phyloP scores from a whole-genome alignment of 1,140 invertebrate genomes.

The Dinoponera quadriceps region DNA sequence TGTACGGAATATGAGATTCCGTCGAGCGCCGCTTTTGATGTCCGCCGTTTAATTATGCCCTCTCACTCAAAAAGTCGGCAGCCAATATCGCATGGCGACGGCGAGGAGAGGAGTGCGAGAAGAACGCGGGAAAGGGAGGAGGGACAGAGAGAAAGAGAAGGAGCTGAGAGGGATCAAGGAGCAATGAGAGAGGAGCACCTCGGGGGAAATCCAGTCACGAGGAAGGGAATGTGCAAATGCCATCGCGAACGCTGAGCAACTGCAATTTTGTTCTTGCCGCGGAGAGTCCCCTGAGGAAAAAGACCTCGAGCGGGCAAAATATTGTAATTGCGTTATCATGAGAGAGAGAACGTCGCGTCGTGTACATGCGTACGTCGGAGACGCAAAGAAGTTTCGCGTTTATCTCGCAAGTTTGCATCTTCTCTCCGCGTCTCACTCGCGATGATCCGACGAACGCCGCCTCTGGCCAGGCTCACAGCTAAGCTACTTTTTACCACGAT shows the following conservation, averaged over 20 bases:
- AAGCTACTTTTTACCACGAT: neutral
- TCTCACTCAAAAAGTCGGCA: conserved; percentile 50
- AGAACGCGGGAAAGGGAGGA: neutral
- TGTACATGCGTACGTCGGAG: neutral
- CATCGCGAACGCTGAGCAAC: conserved; percentile 43
- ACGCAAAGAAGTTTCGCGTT: neutral
- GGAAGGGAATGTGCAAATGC: conserved; percentile 59
- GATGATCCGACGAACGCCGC: no score
- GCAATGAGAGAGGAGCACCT: neutral
- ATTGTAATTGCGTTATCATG: conserved; percentile 56
- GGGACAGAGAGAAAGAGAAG: neutral
- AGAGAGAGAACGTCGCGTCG: conserved; percentile 24
- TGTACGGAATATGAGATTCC: conserved; percentile 57
- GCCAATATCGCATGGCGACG: conserved; percentile 51
- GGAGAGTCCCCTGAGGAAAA: conserved; percentile 35
- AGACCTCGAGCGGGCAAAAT: conserved; percentile 34
- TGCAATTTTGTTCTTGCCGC: conserved; percentile 58
- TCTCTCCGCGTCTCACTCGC: neutral
- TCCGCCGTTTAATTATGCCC: conserved; percentile 58
- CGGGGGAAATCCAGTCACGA: conserved; percentile 58
- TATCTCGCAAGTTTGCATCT: neutral
- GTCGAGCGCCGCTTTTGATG: conserved; percentile 52
- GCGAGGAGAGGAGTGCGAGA: conserved; percentile 48
- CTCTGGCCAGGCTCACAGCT: no score
- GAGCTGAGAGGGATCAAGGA: neutral